phyloP scores from a whole-genome alignment of 2,113 vertebrate species.

The Hemicordylus capensis region DNA sequence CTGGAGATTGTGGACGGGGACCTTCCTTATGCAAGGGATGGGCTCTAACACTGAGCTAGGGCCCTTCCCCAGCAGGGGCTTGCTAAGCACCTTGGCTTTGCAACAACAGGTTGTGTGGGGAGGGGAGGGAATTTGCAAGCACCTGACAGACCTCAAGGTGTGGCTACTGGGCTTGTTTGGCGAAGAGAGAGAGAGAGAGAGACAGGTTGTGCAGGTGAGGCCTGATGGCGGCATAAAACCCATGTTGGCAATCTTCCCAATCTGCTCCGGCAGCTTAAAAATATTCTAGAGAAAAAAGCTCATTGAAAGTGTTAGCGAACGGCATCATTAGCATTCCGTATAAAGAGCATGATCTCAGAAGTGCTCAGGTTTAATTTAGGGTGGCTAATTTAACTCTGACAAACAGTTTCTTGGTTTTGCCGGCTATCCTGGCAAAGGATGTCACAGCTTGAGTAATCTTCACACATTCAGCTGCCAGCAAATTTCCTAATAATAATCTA shows the following conservation, averaged over 20 bases:
- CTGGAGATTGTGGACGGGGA: no score
- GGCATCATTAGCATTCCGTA: conserved; percentile 18
- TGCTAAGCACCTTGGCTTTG: no score
- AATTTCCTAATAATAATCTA: background rate
- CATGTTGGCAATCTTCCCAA: background rate
- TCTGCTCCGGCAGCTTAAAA: background rate
- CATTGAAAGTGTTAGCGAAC: conserved; percentile 7
- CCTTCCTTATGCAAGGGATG: no score
- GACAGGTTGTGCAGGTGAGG: background rate
- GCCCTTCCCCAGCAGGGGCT: no score
- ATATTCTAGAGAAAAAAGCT: background rate
- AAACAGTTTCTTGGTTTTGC: background rate
- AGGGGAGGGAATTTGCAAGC: no score
- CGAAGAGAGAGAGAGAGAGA: background rate
- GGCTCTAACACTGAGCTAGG: no score
- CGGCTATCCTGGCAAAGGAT: conserved; percentile 5
- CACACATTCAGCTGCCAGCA: background rate
- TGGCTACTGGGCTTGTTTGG: no score
- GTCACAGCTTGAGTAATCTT: conserved; percentile 2
- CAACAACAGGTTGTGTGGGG: no score
- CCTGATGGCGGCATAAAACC: background rate
- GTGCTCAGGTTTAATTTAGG: conserved; percentile 21
- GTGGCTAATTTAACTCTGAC: conserved; percentile 24
- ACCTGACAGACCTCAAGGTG: no score
- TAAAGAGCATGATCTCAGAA: conserved; percentile 22